Evolutionary conservation across 92 coral and sea anemone genomes (phyloP), one percentile per base, ranked within the genome.

Genomic region (Bergia sp.): DNA sequence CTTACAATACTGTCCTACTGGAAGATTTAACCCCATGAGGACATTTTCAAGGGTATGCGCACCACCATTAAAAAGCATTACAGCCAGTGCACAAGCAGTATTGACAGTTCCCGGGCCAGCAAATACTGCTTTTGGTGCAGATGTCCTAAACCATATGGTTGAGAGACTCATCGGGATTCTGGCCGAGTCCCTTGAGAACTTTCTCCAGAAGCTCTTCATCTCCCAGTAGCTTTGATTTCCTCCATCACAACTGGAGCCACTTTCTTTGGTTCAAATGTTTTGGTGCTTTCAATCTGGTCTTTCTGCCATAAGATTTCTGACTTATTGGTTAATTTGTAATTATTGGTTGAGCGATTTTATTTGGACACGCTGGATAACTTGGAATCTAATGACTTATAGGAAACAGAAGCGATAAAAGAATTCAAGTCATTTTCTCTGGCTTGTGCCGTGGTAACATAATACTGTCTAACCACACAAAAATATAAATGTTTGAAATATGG

Each of bases 111-210:
- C 89, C 47, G 85, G 88, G 73, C 88, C 87, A 61, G 79, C 84
- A 82, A 89, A 90, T 40, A 73, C 78, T 75, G 90, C 88, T n/a
- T 37, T 92, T 89, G n/a, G 81, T 86, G 80, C 74, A 85, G 44
- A 90, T 77, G 81, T 90, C 83, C 94, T 90, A 89, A 58, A 89
- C 92, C 64, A 92, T 76, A 73, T 84, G 92, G 78, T 92, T 92
- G 9, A 92, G 75, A 86, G 91, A 71, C 84, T 90, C 92, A 86
- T 90, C 90, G 41, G 76, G 75, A 73, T 92, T 92, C 38, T 92
- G 90, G 36, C 92, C 85, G 66, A 83, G 79, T 47, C 92, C 92
- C 86, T 86, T 86, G 45, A 88, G 72, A 67, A 89, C 89, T 79
- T 91, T 85, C 72, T 81, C 64, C 12, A 79, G 66, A 29, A 89